Percentiles rank a stretch among this genome's conserved stretches.
Evolutionary conservation across 2,113 vertebrate species (phyloP).

Genomic region (Taurulus bubalis): DNA sequence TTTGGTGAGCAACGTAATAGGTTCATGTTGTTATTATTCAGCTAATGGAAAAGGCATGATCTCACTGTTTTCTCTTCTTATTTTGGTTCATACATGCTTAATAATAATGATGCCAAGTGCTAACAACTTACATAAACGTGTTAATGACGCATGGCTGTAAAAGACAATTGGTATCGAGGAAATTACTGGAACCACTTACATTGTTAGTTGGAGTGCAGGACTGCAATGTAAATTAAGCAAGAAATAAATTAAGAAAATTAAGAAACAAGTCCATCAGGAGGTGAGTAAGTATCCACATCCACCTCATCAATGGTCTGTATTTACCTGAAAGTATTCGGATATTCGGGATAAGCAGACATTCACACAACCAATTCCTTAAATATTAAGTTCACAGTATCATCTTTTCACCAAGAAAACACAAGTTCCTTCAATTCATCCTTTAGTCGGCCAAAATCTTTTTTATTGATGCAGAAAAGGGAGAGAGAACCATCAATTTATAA

Average conservation of each 20-base stretch:
- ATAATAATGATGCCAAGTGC: not conserved
- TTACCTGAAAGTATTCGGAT: not conserved
- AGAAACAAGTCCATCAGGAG: not conserved
- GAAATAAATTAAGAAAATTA: not conserved
- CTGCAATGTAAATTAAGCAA: not conserved
- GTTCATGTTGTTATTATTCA: not conserved
- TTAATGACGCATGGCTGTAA: not conserved
- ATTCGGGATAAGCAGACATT: not conserved
- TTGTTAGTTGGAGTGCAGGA: not conserved
- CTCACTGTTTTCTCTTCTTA: not conserved
- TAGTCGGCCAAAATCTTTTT: not conserved
- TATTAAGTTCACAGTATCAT: not conserved
- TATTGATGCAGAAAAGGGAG: not conserved
- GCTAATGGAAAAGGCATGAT: not conserved
- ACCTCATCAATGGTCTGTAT: not conserved
- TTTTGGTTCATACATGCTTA: not conserved
- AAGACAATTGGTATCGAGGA: not conserved
- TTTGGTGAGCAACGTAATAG: not conserved
- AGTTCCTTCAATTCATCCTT: not conserved
- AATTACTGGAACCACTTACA: not conserved
- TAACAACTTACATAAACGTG: not conserved
- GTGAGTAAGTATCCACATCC: not conserved
- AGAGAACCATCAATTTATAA: no score
- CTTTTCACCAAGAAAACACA: not conserved
- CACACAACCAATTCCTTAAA: not conserved